phyloP scores from a whole-genome alignment of 2,113 vertebrate genomes.

The Aphelocoma coerulescens region DNA sequence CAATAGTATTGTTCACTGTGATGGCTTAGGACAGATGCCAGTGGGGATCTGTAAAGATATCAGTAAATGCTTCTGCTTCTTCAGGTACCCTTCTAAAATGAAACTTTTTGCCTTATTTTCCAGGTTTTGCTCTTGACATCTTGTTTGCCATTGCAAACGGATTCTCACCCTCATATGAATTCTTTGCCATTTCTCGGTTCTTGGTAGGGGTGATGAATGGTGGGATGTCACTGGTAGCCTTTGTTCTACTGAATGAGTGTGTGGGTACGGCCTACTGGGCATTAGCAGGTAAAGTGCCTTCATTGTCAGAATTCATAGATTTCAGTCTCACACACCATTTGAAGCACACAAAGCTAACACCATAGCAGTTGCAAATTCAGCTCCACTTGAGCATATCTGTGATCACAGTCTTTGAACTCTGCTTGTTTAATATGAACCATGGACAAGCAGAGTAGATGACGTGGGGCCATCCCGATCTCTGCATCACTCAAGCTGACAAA shows the following conservation, averaged over 20 bases:
- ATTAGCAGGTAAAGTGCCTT: slow-evolving; percentile 72
- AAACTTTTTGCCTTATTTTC: slow-evolving; percentile 12
- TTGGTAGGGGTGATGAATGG: slow-evolving; percentile 82
- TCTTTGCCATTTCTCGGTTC: slow-evolving; percentile 77
- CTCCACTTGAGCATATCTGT: neutral
- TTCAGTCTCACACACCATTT: neutral
- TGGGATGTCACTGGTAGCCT: slow-evolving; percentile 82
- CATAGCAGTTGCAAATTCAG: neutral
- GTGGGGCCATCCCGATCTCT: neutral
- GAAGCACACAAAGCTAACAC: neutral
- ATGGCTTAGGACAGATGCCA: neutral
- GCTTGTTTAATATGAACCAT: neutral
- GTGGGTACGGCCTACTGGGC: slow-evolving; percentile 82
- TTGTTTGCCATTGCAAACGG: slow-evolving; percentile 78
- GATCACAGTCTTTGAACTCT: neutral
- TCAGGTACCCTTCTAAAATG: neutral
- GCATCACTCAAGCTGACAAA: neutral
- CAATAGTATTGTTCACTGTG: neutral
- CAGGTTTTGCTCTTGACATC: slow-evolving; percentile 81
- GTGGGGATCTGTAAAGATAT: neutral
- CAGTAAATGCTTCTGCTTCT: neutral
- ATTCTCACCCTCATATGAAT: slow-evolving; percentile 74
- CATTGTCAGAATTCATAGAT: neutral
- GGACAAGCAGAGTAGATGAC: neutral
- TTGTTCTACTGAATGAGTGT: slow-evolving; percentile 82